Percentiles rank a stretch among this genome's conserved stretches.
phyloP scores from a whole-genome alignment of 2,888 invertebrate species.

The Ommatoiulus sabulosus region DNA sequence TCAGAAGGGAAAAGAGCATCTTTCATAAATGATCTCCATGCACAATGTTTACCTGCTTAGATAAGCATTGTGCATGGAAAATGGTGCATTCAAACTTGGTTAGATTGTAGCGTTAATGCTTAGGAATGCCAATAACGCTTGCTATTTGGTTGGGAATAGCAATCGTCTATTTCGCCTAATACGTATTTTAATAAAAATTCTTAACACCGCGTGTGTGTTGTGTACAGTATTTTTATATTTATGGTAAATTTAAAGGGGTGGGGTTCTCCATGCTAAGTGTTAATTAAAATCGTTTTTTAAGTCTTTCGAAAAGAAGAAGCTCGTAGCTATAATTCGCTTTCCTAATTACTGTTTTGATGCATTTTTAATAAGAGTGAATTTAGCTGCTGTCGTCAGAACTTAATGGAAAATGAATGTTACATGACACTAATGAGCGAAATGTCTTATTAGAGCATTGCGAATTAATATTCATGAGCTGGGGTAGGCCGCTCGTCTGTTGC shows the following conservation, averaged over 20 bases:
- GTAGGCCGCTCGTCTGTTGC: neutral
- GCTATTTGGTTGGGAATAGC: too few relatives aligned
- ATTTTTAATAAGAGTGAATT: slow-evolving; percentile 28
- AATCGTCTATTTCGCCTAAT: too few relatives aligned
- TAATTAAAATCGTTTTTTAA: slow-evolving; percentile 15
- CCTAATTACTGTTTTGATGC: slow-evolving; percentile 28
- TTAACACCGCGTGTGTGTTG: too few relatives aligned
- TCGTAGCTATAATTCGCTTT: slow-evolving; percentile 15
- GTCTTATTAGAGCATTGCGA: slow-evolving; percentile 18
- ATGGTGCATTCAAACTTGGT: too few relatives aligned
- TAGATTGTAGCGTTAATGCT: too few relatives aligned
- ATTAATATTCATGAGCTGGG: slow-evolving; percentile 13
- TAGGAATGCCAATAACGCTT: too few relatives aligned
- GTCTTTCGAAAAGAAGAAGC: neutral
- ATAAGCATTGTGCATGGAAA: too few relatives aligned
- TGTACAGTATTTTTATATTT: neutral
- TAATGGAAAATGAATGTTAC: slow-evolving; percentile 34
- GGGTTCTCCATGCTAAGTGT: neutral
- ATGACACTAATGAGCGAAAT: slow-evolving; percentile 28
- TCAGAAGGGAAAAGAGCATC: too few relatives aligned
- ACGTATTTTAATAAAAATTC: too few relatives aligned
- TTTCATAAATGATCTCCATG: too few relatives aligned
- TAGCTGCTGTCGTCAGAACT: slow-evolving; percentile 34
- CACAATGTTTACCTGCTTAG: too few relatives aligned
- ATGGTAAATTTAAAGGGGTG: neutral